Conservation (phyloP, 2,888 invertebrate species). For the Tiliacea aurago region DNA sequence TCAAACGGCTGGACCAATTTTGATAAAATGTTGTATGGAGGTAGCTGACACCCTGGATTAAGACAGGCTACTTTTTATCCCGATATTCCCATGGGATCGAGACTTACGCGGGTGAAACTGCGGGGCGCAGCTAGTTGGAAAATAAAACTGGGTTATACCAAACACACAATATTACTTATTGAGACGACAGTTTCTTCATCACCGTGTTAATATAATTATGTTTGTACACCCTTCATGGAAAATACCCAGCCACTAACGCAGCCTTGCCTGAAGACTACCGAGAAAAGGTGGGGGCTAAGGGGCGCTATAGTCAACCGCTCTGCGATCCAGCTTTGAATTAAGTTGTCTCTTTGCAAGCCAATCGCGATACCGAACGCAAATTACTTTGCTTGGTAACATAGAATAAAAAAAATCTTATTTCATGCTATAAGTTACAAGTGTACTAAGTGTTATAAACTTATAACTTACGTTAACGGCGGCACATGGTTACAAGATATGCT, state of each 20-base stretch:
- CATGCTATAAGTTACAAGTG: no score
- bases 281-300: background rate
- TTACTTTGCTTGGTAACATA: background rate
- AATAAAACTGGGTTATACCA: background rate
- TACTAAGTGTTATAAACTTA: no score
- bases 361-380: slow-evolving; percentile 10
- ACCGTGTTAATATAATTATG: slow-evolving; percentile 8
- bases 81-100: no score
- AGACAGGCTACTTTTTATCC: no score
- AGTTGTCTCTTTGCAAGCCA: slow-evolving; percentile 14
- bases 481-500: background rate
- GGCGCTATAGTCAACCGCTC: background rate
- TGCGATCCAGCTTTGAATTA: slow-evolving; percentile 11
- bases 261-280: background rate
- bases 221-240: slow-evolving; percentile 11
- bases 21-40: no score
- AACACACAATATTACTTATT: background rate
- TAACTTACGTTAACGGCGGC: background rate
- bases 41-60: no score
- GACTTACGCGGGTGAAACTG: no score
- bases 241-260: background rate
- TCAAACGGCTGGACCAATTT: no score
- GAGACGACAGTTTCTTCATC: slow-evolving; percentile 2
- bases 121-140: no score
- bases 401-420: background rate